Conservation (phyloP, 2,797 vertebrate genomes). For the Channallabes apus region DNA sequence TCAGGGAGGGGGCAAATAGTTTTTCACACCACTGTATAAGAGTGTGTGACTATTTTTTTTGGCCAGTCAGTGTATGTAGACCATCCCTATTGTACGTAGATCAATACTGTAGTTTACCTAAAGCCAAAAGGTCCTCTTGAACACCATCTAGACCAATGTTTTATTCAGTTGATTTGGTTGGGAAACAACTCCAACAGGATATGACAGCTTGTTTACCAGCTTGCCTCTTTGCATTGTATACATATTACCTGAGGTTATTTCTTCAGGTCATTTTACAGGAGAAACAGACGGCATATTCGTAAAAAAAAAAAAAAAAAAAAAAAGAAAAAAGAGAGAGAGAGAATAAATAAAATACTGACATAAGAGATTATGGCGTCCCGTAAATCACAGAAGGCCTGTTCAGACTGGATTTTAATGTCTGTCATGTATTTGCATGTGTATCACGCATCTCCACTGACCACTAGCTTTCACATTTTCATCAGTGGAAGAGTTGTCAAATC, state of each 20-base stretch:
- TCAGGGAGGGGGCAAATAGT: no score
- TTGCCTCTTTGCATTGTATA: neutral
- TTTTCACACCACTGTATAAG: no score
- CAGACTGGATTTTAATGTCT: neutral
- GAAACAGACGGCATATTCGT: neutral
- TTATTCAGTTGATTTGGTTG: neutral
- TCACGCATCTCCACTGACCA: neutral
- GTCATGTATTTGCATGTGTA: neutral
- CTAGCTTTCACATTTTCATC: neutral
- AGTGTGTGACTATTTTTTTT: no score
- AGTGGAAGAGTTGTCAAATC: neutral
- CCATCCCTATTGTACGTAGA: neutral
- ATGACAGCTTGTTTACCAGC: constrained; percentile 9
- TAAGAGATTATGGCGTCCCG: neutral
- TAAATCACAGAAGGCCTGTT: neutral
- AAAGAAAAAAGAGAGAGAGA: no score
- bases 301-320: neutral
- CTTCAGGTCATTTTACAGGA: neutral
- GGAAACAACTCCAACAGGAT: neutral
- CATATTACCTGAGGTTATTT: neutral
- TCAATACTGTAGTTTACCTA: neutral
- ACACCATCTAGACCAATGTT: neutral
- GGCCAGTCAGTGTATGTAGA: neutral
- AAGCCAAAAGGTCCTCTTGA: neutral
- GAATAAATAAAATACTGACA: neutral